Conservation (phyloP, 2,113 vertebrate genomes). For the Vulpes lagopus region DNA sequence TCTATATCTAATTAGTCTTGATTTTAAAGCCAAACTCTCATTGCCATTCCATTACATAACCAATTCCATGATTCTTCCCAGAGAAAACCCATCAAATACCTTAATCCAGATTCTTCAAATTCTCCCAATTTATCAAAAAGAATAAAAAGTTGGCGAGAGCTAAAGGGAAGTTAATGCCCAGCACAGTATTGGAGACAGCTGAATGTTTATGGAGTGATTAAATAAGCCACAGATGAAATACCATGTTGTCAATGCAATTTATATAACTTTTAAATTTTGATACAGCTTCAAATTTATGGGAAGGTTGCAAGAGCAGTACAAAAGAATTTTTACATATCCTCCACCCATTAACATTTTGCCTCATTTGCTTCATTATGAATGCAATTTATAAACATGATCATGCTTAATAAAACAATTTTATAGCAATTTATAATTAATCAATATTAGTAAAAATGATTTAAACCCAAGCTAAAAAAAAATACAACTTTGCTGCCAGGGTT, state of each 20-base stretch:
- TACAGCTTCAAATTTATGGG: constrained; percentile 33
- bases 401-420: background rate
- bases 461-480: background rate
- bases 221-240: background rate
- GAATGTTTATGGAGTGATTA: background rate
- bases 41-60: background rate
- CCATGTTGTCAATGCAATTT: background rate
- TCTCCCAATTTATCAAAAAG: background rate
- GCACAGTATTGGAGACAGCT: background rate
- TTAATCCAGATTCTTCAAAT: background rate
- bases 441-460: background rate
- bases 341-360: background rate
- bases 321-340: background rate
- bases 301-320: constrained; percentile 24
- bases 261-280: background rate
- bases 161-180: background rate
- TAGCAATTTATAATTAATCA: background rate
- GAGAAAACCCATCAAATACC: background rate
- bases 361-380: background rate
- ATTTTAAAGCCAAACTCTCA: background rate
- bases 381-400: background rate
- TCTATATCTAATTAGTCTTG: background rate
- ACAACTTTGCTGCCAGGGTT: background rate
- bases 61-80: background rate
- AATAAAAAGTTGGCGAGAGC: background rate